These are phyloP conservation scores for Agrochola circellaris DNA, from an alignment of 2,888 invertebrate species.

Conservation along the genomic window DNA sequence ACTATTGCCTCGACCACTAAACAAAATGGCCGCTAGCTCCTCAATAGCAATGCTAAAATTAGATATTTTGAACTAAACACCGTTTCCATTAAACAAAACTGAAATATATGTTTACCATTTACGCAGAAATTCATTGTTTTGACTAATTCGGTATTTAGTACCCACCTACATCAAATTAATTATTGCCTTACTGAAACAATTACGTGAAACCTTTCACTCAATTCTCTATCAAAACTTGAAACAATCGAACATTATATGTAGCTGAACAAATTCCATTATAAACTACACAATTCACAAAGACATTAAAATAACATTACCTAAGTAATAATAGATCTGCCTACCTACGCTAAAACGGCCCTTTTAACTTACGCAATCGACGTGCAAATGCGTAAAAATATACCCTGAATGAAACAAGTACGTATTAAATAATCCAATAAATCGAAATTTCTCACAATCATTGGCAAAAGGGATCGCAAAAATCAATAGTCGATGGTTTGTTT, in stretches of 20 bases:
- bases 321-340: not conserved
- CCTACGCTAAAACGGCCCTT: not conserved
- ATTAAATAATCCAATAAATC: conserved; percentile 82
- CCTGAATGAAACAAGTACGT: not conserved
- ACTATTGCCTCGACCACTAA: not conserved
- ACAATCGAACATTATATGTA: not conserved
- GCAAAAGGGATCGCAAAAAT: conserved; percentile 82
- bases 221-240: not conserved
- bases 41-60: not conserved
- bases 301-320: conserved; percentile 11
- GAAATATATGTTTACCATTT: not conserved
- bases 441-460: conserved; percentile 74
- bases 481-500: conserved; percentile 85
- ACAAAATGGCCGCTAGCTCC: not conserved
- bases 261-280: conserved; percentile 10
- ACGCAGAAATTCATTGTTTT: not conserved
- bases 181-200: not conserved
- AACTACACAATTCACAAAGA: not conserved
- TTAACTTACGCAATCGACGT: not conserved
- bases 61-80: not conserved
- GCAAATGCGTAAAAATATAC: conserved; percentile 5
- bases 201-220: not conserved
- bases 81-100: not conserved
- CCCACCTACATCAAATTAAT: not conserved
- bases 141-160: not conserved